Evolutionary conservation across 2,113 vertebrate species (phyloP).

Genomic region (Odocoileus hemionus): DNA sequence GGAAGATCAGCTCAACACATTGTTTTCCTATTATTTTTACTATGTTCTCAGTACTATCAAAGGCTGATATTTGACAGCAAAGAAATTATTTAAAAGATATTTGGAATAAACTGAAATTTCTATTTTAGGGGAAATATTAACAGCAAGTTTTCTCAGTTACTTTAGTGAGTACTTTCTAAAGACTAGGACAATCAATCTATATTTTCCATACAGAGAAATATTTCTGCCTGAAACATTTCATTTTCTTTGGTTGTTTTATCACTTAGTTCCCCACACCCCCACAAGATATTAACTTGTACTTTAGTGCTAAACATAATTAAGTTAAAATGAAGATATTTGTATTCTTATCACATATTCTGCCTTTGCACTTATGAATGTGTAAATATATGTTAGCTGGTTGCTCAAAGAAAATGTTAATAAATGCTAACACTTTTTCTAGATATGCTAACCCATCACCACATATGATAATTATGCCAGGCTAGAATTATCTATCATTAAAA

Average conservation of each 20-base stretch:
- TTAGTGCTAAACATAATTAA: background rate
- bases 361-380: background rate
- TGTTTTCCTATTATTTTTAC: conserved; percentile 42
- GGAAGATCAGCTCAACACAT: conserved; percentile 2
- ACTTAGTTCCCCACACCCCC: background rate
- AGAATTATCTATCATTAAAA: background rate
- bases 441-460: background rate
- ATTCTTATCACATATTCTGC: background rate
- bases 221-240: background rate
- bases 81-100: background rate
- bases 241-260: background rate
- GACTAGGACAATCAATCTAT: background rate
- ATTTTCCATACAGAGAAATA: background rate
- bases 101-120: background rate
- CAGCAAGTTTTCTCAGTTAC: background rate
- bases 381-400: background rate
- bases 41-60: conserved; percentile 14
- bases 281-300: background rate
- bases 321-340: background rate
- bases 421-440: background rate
- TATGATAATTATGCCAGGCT: background rate
- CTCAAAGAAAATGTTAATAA: background rate
- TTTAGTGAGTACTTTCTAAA: conserved; percentile 19
- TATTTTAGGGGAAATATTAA: background rate
- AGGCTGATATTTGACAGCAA: conserved; percentile 17